phyloP scores from a whole-genome alignment of 2,797 vertebrate species.

The Hoplostethus mediterraneus region DNA sequence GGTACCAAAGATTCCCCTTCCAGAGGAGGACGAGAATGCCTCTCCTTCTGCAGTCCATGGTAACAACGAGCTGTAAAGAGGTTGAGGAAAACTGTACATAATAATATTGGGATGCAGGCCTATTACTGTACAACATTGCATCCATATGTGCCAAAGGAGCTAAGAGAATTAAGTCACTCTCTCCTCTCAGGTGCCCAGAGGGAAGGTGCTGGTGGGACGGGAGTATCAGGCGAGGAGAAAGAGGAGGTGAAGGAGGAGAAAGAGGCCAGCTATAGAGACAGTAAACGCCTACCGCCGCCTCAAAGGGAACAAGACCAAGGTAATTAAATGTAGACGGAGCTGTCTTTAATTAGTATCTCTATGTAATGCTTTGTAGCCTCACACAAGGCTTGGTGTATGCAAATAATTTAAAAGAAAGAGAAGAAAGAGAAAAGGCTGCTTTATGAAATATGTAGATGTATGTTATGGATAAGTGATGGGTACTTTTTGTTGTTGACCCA shows the following conservation, averaged over 20 bases:
- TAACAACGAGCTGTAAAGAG: conserved; percentile 20
- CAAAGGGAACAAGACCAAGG: conserved; percentile 46
- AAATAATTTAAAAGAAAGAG: background rate
- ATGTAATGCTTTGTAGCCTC: background rate
- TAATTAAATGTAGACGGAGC: conserved; percentile 15
- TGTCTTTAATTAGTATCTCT: background rate
- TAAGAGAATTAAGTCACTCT: background rate
- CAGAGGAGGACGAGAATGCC: conserved; percentile 19
- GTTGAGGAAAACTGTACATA: background rate
- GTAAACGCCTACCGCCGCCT: conserved; percentile 16
- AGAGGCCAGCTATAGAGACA: conserved; percentile 36
- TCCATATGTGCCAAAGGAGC: too few relatives aligned
- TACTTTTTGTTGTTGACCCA: too few relatives aligned
- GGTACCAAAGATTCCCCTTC: conserved; percentile 50
- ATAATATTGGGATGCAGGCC: background rate
- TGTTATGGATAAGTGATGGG: too few relatives aligned
- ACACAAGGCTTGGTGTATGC: background rate
- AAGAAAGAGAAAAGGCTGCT: background rate
- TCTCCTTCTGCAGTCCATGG: conserved; percentile 43
- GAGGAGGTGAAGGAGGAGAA: conserved; percentile 31
- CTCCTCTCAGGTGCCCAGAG: conserved; percentile 45
- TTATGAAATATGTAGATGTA: too few relatives aligned
- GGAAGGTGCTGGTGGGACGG: conserved; percentile 33
- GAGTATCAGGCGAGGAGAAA: conserved; percentile 34
- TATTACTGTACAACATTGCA: background rate